Evolutionary conservation across 1,140 invertebrate genomes (phyloP), one percentile per base, ranked within the genome.

Genomic region (Temnothorax longispinosus): DNA sequence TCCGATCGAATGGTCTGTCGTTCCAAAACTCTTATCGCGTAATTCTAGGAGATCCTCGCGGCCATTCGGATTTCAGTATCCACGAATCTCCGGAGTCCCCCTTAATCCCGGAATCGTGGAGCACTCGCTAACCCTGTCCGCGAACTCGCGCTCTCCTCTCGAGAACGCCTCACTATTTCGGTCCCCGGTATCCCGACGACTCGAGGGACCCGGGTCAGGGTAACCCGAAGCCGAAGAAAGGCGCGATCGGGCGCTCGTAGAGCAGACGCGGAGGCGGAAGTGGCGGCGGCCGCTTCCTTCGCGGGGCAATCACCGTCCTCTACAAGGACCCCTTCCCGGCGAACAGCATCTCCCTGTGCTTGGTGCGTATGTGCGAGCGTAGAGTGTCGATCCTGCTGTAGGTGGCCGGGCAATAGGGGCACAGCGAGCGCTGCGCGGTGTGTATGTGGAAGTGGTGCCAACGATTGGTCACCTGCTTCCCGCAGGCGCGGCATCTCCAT

Each of bases 361-460:
- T 98, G 93, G 96, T 96, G 86, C 97, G 96, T 93, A 98, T 96
- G 94, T 98, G 97, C 47, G 96, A 97, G 91, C 97, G 96, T 89
- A 98, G 95, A 27, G 97, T 98, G 95, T 98, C 98, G 92, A 98
- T 98, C 93, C 98, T 96, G 95, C 97, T 98, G 96, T 98, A 98
- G 64, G 97, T 97, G 90, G 97, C 97, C 85, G 97, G 97, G 95
- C 98, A 98, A 94, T 98, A 98, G 52, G 97, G 97, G 94, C 98
- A 98, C 90, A 96, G 96, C 86, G 97, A 98, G 88, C 97, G 96
- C 94, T 97, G 96, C 69, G 97, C 96, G 58, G 97, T 97, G 94
- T 98, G 98, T 88, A 97, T 97, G 95, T 98, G 97, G 95, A 97
- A 97, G 95, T 98, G 98, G 95, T 98, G 98, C 97, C 98, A 98